Conservation (phyloP, 2,113 vertebrate genomes). For the Syngnathoides biaculeatus region DNA sequence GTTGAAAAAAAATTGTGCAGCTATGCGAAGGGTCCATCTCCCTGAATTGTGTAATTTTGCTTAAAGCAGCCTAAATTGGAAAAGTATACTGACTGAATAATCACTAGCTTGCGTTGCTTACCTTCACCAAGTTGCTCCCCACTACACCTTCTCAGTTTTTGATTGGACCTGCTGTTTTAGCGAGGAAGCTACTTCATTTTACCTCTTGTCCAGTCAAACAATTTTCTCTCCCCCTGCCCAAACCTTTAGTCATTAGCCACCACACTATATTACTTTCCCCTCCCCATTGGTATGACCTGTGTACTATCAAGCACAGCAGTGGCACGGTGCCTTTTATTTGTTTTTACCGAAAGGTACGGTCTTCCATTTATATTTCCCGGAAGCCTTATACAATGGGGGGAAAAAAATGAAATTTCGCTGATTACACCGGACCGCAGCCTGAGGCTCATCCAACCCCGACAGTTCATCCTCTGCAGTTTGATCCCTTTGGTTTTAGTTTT, state of each 20-base stretch:
- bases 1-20: constrained; percentile 32
- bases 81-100: constrained; percentile 45
- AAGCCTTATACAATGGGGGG: constrained; percentile 65
- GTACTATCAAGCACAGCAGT: constrained; percentile 63
- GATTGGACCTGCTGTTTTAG: constrained; percentile 71
- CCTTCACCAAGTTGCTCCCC: constrained; percentile 50
- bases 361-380: constrained; percentile 73
- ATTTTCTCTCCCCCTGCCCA: constrained; percentile 53
- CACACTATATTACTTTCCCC: constrained; percentile 7
- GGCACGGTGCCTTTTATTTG: constrained; percentile 72
- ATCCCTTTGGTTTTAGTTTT: constrained; percentile 4
- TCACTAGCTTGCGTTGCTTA: constrained; percentile 52
- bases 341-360: constrained; percentile 72
- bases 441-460: constrained; percentile 16
- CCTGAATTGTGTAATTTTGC: constrained; percentile 55
- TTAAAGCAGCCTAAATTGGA: constrained; percentile 67
- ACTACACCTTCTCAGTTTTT: constrained; percentile 59
- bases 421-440: constrained; percentile 12
- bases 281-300: constrained; percentile 60
- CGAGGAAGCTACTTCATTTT: constrained; percentile 62
- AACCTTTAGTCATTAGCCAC: constrained; percentile 42
- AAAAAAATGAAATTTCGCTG: constrained; percentile 42
- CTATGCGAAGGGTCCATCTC: constrained; percentile 56
- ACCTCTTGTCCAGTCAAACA: constrained; percentile 53
- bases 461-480: background rate